Conservation (phyloP, 2,888 invertebrate genomes). For the Raillietiella orientalis region DNA sequence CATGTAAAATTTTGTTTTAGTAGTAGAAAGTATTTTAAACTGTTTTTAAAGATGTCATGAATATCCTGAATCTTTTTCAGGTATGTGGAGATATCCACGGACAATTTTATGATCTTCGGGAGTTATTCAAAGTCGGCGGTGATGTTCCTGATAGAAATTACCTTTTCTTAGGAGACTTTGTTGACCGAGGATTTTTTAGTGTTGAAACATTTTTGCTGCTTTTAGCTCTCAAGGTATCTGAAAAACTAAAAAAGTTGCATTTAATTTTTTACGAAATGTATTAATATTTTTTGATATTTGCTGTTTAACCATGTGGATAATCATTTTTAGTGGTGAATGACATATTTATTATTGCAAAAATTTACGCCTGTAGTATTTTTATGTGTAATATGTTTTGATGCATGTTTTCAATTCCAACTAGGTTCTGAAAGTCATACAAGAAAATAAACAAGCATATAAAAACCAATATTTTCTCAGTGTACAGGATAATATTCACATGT, state of each 20-base stretch:
- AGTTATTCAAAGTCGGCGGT: conserved; percentile 89
- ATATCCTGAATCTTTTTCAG: conserved; percentile 22
- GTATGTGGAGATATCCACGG: conserved; percentile 99
- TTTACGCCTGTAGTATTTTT: no score
- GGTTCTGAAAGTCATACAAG: no score
- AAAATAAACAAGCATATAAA: no score
- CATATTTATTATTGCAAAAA: no score
- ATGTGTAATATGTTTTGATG: no score
- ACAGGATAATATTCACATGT: no score
- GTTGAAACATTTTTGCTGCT: conserved; percentile 92
- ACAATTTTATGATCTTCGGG: conserved; percentile 93
- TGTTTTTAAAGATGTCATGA: no score
- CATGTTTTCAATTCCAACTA: no score
- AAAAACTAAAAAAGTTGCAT: conserved; percentile 3
- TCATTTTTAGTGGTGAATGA: no score
- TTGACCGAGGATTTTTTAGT: conserved; percentile 94
- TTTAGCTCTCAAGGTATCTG: conserved; percentile 63
- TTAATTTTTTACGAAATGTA: conserved; percentile 1
- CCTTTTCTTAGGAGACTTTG: conserved; percentile 97
- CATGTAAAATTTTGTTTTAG: conserved; percentile 2
- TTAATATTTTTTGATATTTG: neutral
- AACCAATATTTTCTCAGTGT: no score
- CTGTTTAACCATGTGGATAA: neutral
- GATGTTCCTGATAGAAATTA: conserved; percentile 99
- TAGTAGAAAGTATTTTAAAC: no score